Percentiles rank a stretch among this genome's conserved stretches.
These are phyloP conservation scores for Lasioglossum albipes DNA, from an alignment of 1,140 invertebrate genomes.

Conservation along the genomic window DNA sequence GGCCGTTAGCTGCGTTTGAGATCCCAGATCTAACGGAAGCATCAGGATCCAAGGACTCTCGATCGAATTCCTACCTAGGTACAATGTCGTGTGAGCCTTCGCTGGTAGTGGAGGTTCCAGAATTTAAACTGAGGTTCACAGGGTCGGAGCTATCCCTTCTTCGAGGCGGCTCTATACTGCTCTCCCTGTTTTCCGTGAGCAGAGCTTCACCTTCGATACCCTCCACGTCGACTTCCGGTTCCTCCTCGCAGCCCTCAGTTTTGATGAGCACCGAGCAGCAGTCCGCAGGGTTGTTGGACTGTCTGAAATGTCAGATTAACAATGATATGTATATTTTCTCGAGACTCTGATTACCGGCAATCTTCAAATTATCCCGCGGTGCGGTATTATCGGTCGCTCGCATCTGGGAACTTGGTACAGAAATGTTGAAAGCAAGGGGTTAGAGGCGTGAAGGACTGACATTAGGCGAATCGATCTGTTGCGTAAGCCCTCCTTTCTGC, in stretches of 20 bases:
- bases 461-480: conserved; percentile 22
- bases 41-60: no score
- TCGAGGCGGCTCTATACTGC: conserved; percentile 75
- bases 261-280: conserved; percentile 79
- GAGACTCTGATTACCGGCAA: neutral
- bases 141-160: conserved; percentile 83
- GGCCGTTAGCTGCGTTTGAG: no score
- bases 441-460: conserved; percentile 14
- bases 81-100: conserved; percentile 75
- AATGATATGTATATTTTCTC: neutral
- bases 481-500: neutral
- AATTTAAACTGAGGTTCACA: conserved; percentile 86
- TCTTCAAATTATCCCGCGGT: neutral
- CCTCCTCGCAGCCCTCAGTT: conserved; percentile 81
- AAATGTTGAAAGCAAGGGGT: neutral
- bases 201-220: conserved; percentile 79
- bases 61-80: conserved; percentile 63
- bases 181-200: conserved; percentile 78
- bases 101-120: conserved; percentile 75
- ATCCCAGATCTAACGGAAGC: no score
- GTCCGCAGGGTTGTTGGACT: conserved; percentile 78
- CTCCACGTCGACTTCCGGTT: conserved; percentile 81
- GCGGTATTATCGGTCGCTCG: neutral
- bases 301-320: conserved; percentile 60
- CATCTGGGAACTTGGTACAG: neutral